Base-by-base conservation (phyloP, 2,113 vertebrate species). In the Megaptera novaeangliae region DNA sequence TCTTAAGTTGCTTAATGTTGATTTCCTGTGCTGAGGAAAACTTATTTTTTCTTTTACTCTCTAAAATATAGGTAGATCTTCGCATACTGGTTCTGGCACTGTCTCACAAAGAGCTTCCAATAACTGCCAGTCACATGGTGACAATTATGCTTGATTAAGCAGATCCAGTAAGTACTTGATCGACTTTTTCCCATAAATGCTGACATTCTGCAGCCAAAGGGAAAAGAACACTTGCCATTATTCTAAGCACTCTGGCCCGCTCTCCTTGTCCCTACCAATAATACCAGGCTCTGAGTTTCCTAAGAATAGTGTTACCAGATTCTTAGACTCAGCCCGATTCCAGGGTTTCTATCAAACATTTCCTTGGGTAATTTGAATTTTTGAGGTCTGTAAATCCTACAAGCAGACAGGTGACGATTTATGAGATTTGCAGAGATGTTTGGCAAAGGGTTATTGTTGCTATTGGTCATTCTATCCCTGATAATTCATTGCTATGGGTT, bases 81-180 rank as follows among this genome's bases (percentile, higher is more conserved):
- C 97, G 97, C 98, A 96, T 97, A 98, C 97, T 98, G 97, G 95
- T 98, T 98, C 96, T 98, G 98, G 98, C 98, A 96, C 94, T 97
- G 96, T 97, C 96, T 97, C 96, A 97, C 44, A 93, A 34, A 91
- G 97, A 97, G 96, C 97, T 98, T 98, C 97, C 96, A 96, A 96
- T 96, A 97, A 97, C 91, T 98, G 98, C 97, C 97, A 93, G 96
- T 98, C 96, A 98, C 72, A 46, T 98, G 97, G 95, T 97, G 90
- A 98, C 92, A 88, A 97, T 98, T 99, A 97, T 98, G 98, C 98
- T 98, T 98, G 98, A 99, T 98, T 98, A 99, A 99, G 98, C 98
- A 98, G 96, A 98, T 98, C 97, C 98, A 98, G 98, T 94, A 98
- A 98, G 98, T 97, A 98, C 97, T 98, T 98, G 98, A 98, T 98